Conservation (phyloP, 2,113 vertebrate species). For the Gallinago undulata region DNA sequence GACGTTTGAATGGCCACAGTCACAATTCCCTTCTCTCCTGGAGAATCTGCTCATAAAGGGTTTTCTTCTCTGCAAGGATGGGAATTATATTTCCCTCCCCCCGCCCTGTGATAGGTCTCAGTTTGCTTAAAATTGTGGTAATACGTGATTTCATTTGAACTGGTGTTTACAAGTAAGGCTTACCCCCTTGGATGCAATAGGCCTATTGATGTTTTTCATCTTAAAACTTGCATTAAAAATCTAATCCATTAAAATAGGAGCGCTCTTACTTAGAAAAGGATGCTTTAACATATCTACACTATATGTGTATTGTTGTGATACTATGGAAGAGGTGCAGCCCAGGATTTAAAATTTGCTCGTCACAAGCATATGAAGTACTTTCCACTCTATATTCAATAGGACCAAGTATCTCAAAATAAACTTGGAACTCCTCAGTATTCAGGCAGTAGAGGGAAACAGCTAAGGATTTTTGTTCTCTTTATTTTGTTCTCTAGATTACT, state of each 20-base stretch:
- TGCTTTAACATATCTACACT: background rate
- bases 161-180: background rate
- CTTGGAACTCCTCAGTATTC: background rate
- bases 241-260: background rate
- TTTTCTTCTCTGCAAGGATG: background rate
- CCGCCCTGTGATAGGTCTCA: background rate
- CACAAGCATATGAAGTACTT: background rate
- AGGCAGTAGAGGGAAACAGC: background rate
- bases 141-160: background rate
- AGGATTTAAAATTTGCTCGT: background rate
- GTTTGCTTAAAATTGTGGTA: background rate
- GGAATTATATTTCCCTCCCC: background rate
- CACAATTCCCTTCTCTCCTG: background rate
- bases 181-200: background rate
- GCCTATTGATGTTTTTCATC: background rate
- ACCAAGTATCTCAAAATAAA: background rate
- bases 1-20: background rate
- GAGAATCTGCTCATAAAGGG: background rate
- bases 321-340: background rate
- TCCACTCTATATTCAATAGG: background rate
- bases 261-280: background rate
- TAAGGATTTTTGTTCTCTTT: background rate
- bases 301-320: background rate
- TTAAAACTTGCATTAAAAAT: background rate
- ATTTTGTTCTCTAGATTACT: background rate